These are phyloP conservation scores for Idaea dimidiata DNA, from an alignment of 2,888 invertebrate species.

Conservation along the genomic window DNA sequence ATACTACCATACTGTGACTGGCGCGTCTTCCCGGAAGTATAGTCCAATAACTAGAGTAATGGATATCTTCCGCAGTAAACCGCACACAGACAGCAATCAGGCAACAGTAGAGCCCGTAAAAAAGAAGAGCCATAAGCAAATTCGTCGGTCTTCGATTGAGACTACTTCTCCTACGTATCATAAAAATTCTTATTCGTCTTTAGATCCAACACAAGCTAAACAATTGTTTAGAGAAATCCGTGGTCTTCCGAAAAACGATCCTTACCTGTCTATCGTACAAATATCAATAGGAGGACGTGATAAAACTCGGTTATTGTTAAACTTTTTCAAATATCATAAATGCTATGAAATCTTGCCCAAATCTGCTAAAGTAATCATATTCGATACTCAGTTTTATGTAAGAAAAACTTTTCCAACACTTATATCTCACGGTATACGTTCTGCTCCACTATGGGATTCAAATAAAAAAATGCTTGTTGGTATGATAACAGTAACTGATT, in stretches of 20 bases:
- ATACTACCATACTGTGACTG: slow-evolving; percentile 77
- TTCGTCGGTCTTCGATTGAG: slow-evolving; percentile 70
- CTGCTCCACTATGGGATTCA: slow-evolving; percentile 74
- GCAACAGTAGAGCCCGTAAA: slow-evolving; percentile 52
- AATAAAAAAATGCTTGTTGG: slow-evolving; percentile 69
- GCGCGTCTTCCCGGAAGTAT: slow-evolving; percentile 71
- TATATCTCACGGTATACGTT: slow-evolving; percentile 73
- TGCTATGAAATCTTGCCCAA: slow-evolving; percentile 76
- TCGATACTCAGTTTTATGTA: slow-evolving; percentile 74
- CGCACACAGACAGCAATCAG: slow-evolving; percentile 57
- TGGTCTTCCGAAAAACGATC: slow-evolving; percentile 73
- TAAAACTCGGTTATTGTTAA: slow-evolving; percentile 70
- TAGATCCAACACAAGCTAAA: slow-evolving; percentile 72
- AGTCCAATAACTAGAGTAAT: slow-evolving; percentile 76
- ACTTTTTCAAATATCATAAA: slow-evolving; percentile 76
- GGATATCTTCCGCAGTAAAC: slow-evolving; percentile 73
- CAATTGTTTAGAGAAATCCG: slow-evolving; percentile 74
- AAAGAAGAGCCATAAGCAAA: slow-evolving; percentile 63
- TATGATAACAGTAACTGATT: slow-evolving; percentile 76
- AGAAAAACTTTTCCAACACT: slow-evolving; percentile 74
- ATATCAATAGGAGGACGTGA: slow-evolving; percentile 75
- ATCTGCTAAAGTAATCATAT: slow-evolving; percentile 76
- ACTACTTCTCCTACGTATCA: slow-evolving; percentile 75
- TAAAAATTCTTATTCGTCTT: slow-evolving; percentile 73
- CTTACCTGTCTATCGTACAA: slow-evolving; percentile 75